Percentiles rank a stretch among this genome's conserved stretches.
Conservation (phyloP, 53 echinoderm and acorn worm genomes). For the Holothuria leucospilota region DNA sequence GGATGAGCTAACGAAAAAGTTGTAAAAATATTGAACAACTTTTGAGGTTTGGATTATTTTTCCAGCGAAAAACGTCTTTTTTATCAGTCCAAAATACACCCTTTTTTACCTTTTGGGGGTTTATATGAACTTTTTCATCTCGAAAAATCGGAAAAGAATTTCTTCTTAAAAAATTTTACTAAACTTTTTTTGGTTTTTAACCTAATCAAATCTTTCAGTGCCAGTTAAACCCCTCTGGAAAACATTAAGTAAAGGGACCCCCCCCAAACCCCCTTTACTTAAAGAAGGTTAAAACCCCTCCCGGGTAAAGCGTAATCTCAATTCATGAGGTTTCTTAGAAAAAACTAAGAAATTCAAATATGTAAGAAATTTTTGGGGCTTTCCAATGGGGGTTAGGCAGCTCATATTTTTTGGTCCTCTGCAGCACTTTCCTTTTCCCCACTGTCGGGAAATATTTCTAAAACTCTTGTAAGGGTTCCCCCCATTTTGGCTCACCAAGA, state of each 20-base stretch:
- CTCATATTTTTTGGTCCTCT: conserved; percentile 79
- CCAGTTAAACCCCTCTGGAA: conserved; percentile 93
- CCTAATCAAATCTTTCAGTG: conserved; percentile 86
- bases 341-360: conserved; percentile 85
- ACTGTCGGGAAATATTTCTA: conserved; percentile 81
- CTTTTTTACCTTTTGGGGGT: conserved; percentile 96
- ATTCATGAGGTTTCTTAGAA: conserved; percentile 84
- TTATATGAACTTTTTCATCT: conserved; percentile 92
- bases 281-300: conserved; percentile 90
- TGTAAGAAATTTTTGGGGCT: conserved; percentile 86
- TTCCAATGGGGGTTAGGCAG: conserved; percentile 86
- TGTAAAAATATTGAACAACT: conserved; percentile 86
- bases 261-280: conserved; percentile 95
- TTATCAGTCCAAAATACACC: conserved; percentile 90
- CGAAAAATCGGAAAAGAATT: conserved; percentile 74
- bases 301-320: conserved; percentile 83
- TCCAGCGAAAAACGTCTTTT: conserved; percentile 77
- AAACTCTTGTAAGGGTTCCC: conserved; percentile 79
- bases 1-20: conserved; percentile 94
- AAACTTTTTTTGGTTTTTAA: conserved; percentile 75
- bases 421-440: conserved; percentile 77
- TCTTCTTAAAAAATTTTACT: conserved; percentile 83
- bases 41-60: conserved; percentile 83
- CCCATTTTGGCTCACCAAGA: conserved; percentile 88
- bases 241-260: conserved; percentile 87